phyloP scores from a whole-genome alignment of 2,888 invertebrate genomes.

The Agrilus biguttatus region DNA sequence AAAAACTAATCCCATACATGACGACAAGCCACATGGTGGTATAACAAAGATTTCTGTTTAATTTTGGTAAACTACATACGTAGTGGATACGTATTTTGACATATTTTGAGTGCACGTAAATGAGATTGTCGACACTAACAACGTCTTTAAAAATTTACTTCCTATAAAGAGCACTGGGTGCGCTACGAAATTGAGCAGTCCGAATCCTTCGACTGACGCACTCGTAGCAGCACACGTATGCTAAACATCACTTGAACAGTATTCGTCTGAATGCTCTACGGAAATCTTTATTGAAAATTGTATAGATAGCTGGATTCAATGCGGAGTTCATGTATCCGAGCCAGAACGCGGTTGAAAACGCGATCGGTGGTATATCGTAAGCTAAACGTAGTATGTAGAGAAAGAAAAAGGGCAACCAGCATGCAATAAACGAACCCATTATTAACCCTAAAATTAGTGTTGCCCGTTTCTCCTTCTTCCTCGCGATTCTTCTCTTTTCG shows the following conservation, averaged over 20 bases:
- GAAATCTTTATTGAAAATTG: slow-evolving; percentile 96
- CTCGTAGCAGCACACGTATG: slow-evolving; percentile 69
- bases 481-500: slow-evolving; percentile 81
- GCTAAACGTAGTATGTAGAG: slow-evolving; percentile 78
- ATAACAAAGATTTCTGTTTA: no score
- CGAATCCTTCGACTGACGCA: slow-evolving; percentile 51
- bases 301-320: slow-evolving; percentile 89
- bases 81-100: neutral
- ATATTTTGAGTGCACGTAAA: slow-evolving; percentile 12
- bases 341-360: slow-evolving; percentile 92
- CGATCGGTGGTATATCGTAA: slow-evolving; percentile 65
- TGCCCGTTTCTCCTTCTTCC: slow-evolving; percentile 92
- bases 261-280: slow-evolving; percentile 89
- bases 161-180: slow-evolving; percentile 39
- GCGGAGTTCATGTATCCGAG: slow-evolving; percentile 95
- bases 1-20: no score
- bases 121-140: slow-evolving; percentile 17
- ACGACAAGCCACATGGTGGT: no score
- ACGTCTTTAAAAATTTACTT: slow-evolving; percentile 16
- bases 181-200: slow-evolving; percentile 46
- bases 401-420: slow-evolving; percentile 97
- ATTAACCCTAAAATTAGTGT: slow-evolving; percentile 93
- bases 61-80: no score
- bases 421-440: slow-evolving; percentile 96
- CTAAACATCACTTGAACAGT: slow-evolving; percentile 88